Base-by-base conservation (phyloP, 1,140 invertebrate genomes). In the Dendrolimus kikuchii region DNA sequence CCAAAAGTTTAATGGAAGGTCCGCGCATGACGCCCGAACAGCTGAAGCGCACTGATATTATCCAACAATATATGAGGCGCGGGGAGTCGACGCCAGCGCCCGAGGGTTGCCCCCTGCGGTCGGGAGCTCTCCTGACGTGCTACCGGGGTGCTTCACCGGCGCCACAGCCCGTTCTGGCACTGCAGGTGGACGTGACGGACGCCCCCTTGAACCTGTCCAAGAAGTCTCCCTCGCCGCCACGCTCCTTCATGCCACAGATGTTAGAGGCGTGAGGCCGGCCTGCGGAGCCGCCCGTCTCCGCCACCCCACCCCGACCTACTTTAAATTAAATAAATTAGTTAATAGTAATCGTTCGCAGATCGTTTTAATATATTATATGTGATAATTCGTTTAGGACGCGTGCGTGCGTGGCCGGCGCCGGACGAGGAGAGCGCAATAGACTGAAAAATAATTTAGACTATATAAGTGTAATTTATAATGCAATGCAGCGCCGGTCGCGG, bases 11-110 rank as follows among this genome's bases (percentile, higher is more conserved):
- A 49, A 95, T 95, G 93, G 95, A 96, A 71, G 94, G 94, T 1
- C 95, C 95, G 0, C 89, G 94, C 43, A 93, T 96, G 92, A 96
- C 93, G 5, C 93, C 94, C 38, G 95, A 96, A 80, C 95, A 96
- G 86, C 89, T 95, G 77, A 96, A 96, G 81, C 91, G 94, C 64
- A 94, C 94, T 40, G 95, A 96, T 73, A 93, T 96, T 57, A 95
- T 96, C 66, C 94, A 96, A 77, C 95, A 94, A 74, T 96, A 95
- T 74, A 94, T 96, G 74, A 95, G 95, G 92, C 89, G 93, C 40
- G 92, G 91, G 5, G 92, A 92, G 55, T 80, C 88, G 0, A 82
- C 74, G 9, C 69, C 71, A 50, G 59, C 62, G 40, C 55, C 64
- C 41, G 75, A 66, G 44, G 71, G 63, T 5, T 88, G 85, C 62